Base-by-base conservation (phyloP, 1,140 invertebrate genomes). In the Drosophila ananassae region DNA sequence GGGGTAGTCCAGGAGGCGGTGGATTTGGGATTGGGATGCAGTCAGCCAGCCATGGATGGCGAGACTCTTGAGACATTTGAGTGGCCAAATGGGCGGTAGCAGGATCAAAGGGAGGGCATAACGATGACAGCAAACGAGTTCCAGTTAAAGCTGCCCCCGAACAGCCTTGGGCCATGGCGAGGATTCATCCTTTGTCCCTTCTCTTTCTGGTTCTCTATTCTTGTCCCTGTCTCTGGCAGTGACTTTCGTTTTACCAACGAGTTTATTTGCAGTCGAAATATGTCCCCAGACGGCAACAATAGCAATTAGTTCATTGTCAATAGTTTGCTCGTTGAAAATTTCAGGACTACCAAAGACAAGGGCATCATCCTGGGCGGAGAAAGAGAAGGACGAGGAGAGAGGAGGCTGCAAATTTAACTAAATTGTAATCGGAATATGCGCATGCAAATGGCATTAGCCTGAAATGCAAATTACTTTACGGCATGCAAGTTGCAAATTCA, bases 261-360 rank as follows among this genome's bases (percentile, higher is more conserved):
- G 83, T 85, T 85, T 85, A 85, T 85, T 85, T 85, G 82, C 82
- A 85, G 82, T 87, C 82, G 82, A 87, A 87, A 87, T 87, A 87
- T 87, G 82, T 87, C 83, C 83, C 83, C 71, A 82, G 82, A 89
- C 71, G 59, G 82, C 82, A 87, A 87, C 82, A 87, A 87, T 87
- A 89, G 83, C 83, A 87, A 87, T 87, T 87, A 87, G 83, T 87
- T 89, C 83, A 83, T 87, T 89, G 83, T 89, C 83, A 87, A 87
- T 87, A 87, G 83, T 87, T 87, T 82, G 82, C 83, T 82, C 68
- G 82, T 81, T 89, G 83, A 82, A 76, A 87, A 87, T 87, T 80
- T 72, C 67, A 81, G 76, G 66, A 71, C 82, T 67, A 67, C 44
- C 63, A 82, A 68, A 51, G 66, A 74, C 78, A 85, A 79, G 48